Evolutionary conservation across 2,888 invertebrate species (phyloP), one percentile per base, ranked within the genome.

Genomic region (Megaustenia siamemsis): DNA sequence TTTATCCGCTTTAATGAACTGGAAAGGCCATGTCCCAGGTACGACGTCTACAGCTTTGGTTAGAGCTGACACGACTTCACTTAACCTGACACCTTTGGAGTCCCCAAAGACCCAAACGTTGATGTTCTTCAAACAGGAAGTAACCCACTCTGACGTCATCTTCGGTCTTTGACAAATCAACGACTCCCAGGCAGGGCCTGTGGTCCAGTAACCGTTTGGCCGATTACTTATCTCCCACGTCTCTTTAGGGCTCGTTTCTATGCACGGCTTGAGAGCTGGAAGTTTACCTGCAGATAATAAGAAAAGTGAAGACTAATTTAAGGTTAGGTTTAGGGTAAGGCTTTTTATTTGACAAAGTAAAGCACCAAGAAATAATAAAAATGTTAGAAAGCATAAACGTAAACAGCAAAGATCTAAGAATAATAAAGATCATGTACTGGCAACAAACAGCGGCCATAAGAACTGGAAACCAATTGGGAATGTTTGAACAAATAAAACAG

Each of bases 81-180:
- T 38, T 18, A 77, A n/a, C 5, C 53, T 40, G 21, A 68, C 4
- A 28, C 77, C 83, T 21, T 83, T 83, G n/a, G 83, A 83, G 40
- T 83, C 83, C 43, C 83, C 83, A 56, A 77, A 66, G 10, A 83
- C 53, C 69, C 76, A 69, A 1, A 83, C 69, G 21, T 21, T 38
- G 12, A 77, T 53, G 32, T 83, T 77, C 40, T 53, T 49, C 28
- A 83, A 40, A 77, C 83, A 83, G 6, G 35, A 43, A 66, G 6
- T 32, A 18, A 56, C 56, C 83, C 77, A 68, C 21, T 43, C 21
- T 15, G 63, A 12, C 1, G 76, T 75, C n/a, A 77, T 6, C 4
- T 40, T 38, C 0, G 76, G 76, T 43, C 21, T 45, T 28, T 40
- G 28, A 24, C 83, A 83, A 2, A 69, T 6, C 53, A 83, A 38